A percentile compares a stretch with the other conserved stretches of the same genome.
These are phyloP conservation scores for Microplitis deprimator DNA, from an alignment of 2,888 invertebrate species.

Conservation along the genomic window DNA sequence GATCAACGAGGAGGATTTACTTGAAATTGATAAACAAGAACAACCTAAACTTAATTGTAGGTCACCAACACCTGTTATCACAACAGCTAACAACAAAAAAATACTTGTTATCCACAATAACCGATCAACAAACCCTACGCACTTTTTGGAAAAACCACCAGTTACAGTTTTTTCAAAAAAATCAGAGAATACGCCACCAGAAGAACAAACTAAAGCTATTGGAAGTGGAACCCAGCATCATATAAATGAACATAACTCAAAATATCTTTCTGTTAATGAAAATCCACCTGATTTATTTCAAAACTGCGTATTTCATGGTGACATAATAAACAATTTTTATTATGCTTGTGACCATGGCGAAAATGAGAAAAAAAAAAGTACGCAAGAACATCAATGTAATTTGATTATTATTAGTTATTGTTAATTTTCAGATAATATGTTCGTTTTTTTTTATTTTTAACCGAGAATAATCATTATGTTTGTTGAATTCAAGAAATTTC, in stretches of 20 bases:
- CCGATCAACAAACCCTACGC: not conserved
- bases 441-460: too few species aligned
- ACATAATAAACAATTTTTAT: not conserved
- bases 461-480: too few species aligned
- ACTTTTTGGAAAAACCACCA: too few species aligned
- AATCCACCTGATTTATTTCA: not conserved
- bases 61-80: constrained; percentile 13
- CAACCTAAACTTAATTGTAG: constrained; percentile 32
- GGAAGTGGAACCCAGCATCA: too few species aligned
- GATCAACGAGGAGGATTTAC: constrained; percentile 38
- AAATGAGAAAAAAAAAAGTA: not conserved
- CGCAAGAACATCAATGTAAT: not conserved
- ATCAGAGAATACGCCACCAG: too few species aligned
- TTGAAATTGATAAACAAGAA: constrained; percentile 37
- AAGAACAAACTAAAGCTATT: too few species aligned
- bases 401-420: not conserved
- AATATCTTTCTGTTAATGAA: not conserved
- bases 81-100: constrained; percentile 35
- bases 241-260: too few species aligned
- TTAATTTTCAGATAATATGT: too few species aligned
- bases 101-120: constrained; percentile 23
- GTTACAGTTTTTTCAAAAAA: too few species aligned
- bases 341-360: not conserved
- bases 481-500: too few species aligned
- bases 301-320: not conserved